Evolutionary conservation across 2,797 vertebrate species (phyloP), one percentile per base, ranked within the genome.

Genomic region (Syngnathus rostellatus): DNA sequence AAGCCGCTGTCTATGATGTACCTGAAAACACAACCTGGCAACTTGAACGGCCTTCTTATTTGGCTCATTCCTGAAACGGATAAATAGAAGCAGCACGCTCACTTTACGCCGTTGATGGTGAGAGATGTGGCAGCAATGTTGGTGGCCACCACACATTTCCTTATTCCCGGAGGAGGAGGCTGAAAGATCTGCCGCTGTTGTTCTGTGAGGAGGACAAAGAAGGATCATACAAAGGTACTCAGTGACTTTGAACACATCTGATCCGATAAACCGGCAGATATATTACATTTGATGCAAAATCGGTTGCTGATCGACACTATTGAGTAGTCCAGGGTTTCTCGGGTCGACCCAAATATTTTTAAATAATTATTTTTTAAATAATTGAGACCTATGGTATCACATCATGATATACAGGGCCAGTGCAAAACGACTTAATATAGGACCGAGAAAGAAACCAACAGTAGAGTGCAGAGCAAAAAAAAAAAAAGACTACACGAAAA

Each of bases 121-220:
- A 99, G 90, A 72, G 97, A 99, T 0, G 96, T 99, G 54, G 95
- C 95, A 75, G 97, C 96, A 46, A 99, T 98, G 78, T 99, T 99
- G 1, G 97, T 99, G 43, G 96, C 94, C 45, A 99, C 91, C 2
- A 99, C 94, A 80, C 97, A 99, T 74, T 98, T 99, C 50, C 97
- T 92, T 77, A 99, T 93, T 72, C 94, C 91, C 41, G 83, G 72
- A 50, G 95, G 95, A 9, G 97, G 89, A 14, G 94, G 93, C 79
- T 97, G 91, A 90, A 99, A 99, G 80, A 99, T 98, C 82, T 92
- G 93, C 77, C 89, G 94, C 81, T 99, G 97, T 38, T 98, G 95
- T 86, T 98, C 97, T 99, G 59, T 6, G 10, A 79, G 43, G 72
- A 82, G 5, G 67, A 2, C 2, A 57, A 8, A 62, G 57, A 14